Conservation (phyloP, 1,140 invertebrate species). For the Panagrolaimus sp. region DNA sequence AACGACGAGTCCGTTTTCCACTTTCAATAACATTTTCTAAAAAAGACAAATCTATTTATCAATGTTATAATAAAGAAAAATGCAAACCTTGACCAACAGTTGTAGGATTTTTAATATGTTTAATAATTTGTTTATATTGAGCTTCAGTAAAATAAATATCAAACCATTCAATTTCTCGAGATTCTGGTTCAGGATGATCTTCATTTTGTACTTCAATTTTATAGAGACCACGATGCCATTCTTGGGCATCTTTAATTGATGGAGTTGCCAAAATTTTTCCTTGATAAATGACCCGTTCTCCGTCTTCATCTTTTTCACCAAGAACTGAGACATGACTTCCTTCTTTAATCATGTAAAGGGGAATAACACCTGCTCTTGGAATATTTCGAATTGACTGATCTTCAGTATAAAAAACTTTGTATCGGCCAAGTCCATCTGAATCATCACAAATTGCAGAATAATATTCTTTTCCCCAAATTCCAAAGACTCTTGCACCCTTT, state of each 20-base stretch:
- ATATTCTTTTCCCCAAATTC: slow-evolving; percentile 41
- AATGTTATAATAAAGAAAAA: background rate
- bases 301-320: slow-evolving; percentile 21
- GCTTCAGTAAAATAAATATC: background rate
- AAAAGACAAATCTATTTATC: background rate
- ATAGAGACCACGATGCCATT: slow-evolving; percentile 41
- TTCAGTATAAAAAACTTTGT: slow-evolving; percentile 47
- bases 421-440: slow-evolving; percentile 49
- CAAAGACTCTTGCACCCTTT: slow-evolving; percentile 44
- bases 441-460: slow-evolving; percentile 52
- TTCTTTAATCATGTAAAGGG: slow-evolving; percentile 30
- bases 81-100: background rate
- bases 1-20: background rate
- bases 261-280: slow-evolving; percentile 33
- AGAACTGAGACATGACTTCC: slow-evolving; percentile 25
- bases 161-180: background rate
- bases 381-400: slow-evolving; percentile 39
- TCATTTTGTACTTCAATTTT: slow-evolving; percentile 21
- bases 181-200: background rate
- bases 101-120: background rate
- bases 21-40: slow-evolving; percentile 5
- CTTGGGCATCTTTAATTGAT: slow-evolving; percentile 28
- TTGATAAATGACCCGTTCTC: too few relatives aligned
- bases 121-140: background rate
- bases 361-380: slow-evolving; percentile 43